Conservation (phyloP, 2,888 invertebrate genomes). For the Dryobotodes eremita region DNA sequence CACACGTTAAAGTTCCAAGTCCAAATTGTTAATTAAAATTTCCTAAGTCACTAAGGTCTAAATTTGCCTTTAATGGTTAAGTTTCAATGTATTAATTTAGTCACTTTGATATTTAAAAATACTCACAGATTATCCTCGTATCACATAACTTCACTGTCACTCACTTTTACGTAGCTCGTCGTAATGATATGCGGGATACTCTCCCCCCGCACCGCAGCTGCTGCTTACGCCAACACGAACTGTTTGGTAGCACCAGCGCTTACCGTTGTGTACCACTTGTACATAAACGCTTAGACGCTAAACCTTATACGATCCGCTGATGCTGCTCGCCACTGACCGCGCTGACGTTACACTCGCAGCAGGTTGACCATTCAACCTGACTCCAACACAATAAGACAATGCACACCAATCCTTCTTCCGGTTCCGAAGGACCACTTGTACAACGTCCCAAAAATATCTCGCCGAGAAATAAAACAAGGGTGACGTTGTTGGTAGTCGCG, state of each 20-base stretch:
- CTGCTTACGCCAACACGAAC: slow-evolving; percentile 10
- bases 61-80: neutral
- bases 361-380: no score
- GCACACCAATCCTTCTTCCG: neutral
- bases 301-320: neutral
- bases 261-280: neutral
- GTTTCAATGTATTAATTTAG: no score
- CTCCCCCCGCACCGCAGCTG: slow-evolving; percentile 2
- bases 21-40: neutral
- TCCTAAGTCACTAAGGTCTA: neutral
- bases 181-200: slow-evolving; percentile 7
- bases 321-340: neutral
- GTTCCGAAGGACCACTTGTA: slow-evolving; percentile 1
- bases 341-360: neutral
- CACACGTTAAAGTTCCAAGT: no score
- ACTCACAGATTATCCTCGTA: neutral
- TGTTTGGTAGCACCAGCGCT: neutral
- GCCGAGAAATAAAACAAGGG: neutral
- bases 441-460: slow-evolving; percentile 4
- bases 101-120: neutral
- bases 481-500: no score
- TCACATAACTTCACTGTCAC: slow-evolving; percentile 2
- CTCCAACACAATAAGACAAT: neutral
- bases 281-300: slow-evolving; percentile 5
- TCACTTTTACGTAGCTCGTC: slow-evolving; percentile 13